Conservation (phyloP, 2,888 invertebrate genomes). For the Hypercompe scribonia region DNA sequence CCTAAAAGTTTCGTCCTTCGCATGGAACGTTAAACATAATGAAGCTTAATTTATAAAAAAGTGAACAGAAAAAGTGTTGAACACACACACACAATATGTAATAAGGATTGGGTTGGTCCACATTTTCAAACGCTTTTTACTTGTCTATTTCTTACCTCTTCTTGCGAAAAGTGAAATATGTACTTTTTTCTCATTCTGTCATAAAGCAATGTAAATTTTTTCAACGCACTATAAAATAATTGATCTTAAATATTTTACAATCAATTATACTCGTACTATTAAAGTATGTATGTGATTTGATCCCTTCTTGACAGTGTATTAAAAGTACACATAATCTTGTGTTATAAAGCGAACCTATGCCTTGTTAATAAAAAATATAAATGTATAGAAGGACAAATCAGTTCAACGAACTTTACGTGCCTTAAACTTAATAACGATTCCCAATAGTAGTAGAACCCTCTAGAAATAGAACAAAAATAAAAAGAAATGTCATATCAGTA, state of each 20-base stretch:
- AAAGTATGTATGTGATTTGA: not conserved
- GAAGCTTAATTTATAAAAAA: not conserved
- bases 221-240: no score
- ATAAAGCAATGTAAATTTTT: not conserved
- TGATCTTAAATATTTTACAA: not conserved
- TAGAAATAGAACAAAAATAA: conserved; percentile 14
- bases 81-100: no score
- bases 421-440: not conserved
- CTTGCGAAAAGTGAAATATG: not conserved
- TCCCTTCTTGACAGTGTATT: not conserved
- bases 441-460: not conserved
- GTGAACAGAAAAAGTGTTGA: not conserved
- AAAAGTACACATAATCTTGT: not conserved
- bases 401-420: not conserved
- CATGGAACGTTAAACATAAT: not conserved
- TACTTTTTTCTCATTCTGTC: not conserved
- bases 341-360: not conserved
- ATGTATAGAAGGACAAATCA: not conserved
- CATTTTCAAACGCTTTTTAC: not conserved
- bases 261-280: not conserved
- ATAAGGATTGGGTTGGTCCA: not conserved
- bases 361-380: not conserved
- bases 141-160: not conserved
- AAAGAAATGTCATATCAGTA: conserved; percentile 41
- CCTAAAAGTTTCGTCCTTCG: not conserved